Evolutionary conservation across 2,113 vertebrate species (phyloP), one percentile per base, ranked within the genome.

Genomic region (Podarcis cretensis): DNA sequence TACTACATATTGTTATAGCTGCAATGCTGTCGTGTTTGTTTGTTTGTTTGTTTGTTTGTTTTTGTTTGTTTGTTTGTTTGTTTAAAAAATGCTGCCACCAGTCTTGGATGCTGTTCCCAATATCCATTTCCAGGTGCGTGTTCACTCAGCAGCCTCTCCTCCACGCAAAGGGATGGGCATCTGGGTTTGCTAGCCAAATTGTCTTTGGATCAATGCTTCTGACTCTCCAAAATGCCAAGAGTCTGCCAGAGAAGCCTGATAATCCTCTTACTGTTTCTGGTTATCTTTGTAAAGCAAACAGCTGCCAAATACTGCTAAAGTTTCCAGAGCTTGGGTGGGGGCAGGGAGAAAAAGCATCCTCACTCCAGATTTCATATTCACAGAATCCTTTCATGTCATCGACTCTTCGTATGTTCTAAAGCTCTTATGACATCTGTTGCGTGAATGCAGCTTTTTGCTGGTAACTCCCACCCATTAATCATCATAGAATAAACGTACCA

Each of bases 231-330:
- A 84, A 27, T 75, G 30, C 12, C 18, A n/a, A 87, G 86, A 86
- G 32, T 63, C 13, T 66, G 59, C 79, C 87, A 87, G 79, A 78
- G 69, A 71, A 13, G 30, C 37, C 69, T 16, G 35, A 63, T 43
- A 83, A 87, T 78, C 73, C 65, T 83, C 32, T 88, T 69, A 81
- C 75, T 82, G 81, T 91, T 92, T 89, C 71, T 86, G 84, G 91
- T 91, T 93, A 93, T 95, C 89, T 93, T 57, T 89, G 40, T 89
- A 89, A 94, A 96, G 13, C 78, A 93, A 66, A 59, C 84, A 81
- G 91, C 89, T 94, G 87, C 66, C 94, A 96, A 92, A 95, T 75
- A 27, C 87, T 91, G 71, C 84, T 96, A 89, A 85, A 90, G 91
- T 81, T 91, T 94, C 87, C 93, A 89, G 79, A 77, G 86, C 90